phyloP scores from a whole-genome alignment of 2,888 invertebrate genomes.

The Thysanoteuthis rhombus region DNA sequence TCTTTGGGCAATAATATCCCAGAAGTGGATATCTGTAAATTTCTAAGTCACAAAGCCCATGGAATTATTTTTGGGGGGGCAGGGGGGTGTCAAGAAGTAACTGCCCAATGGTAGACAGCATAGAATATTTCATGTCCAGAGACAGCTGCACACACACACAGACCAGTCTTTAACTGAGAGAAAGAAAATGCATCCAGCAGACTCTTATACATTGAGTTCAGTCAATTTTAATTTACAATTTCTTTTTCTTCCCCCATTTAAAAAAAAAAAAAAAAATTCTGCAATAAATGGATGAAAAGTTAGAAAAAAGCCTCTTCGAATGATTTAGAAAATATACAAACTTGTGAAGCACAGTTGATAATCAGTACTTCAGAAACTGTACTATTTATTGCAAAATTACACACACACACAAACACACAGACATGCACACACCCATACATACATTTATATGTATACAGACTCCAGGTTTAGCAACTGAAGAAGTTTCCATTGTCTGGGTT shows the following conservation, averaged over 20 bases:
- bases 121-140: neutral
- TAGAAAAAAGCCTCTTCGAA: neutral
- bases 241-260: neutral
- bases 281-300: neutral
- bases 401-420: neutral
- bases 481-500: neutral
- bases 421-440: neutral
- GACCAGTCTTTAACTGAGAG: neutral
- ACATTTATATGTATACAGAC: neutral
- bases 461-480: neutral
- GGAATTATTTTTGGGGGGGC: neutral
- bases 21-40: neutral
- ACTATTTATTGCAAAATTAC: slow-evolving; percentile 12
- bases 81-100: too few relatives aligned
- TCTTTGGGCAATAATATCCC: neutral
- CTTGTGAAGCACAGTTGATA: neutral
- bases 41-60: neutral
- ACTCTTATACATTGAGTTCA: neutral
- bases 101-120: neutral
- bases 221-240: slow-evolving; percentile 12
- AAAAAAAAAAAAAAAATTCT: too few relatives aligned
- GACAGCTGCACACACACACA: neutral
- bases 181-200: slow-evolving; percentile 12
- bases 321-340: neutral
- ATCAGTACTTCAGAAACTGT: neutral